These are phyloP conservation scores for Drosophila borealis DNA, from an alignment of 2,888 invertebrate genomes.

Conservation along the genomic window DNA sequence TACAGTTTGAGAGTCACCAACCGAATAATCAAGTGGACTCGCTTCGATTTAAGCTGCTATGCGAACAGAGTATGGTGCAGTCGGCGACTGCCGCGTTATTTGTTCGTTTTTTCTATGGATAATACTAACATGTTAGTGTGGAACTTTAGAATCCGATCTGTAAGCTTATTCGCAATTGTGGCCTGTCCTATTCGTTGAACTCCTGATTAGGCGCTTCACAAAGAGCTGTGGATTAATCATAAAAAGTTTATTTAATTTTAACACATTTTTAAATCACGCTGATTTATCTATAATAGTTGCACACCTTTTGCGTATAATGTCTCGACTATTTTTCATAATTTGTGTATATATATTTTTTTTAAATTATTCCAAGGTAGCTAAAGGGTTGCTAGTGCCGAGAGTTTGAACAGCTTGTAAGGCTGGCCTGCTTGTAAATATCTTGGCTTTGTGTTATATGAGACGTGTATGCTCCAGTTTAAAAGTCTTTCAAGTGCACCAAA, in stretches of 20 bases:
- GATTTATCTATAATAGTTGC: too few species aligned
- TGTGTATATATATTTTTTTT: neutral
- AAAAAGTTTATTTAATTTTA: neutral
- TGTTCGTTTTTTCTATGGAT: neutral
- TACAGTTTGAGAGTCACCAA: too few species aligned
- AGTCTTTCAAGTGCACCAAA: constrained; percentile 33
- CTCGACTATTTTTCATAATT: too few species aligned
- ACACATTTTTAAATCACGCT: too few species aligned
- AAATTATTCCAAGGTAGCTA: neutral
- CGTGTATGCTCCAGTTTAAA: constrained; percentile 43
- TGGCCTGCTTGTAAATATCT: constrained; percentile 12
- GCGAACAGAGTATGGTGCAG: too few species aligned
- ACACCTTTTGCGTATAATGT: too few species aligned
- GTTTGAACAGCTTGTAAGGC: too few species aligned
- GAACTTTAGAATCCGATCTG: neutral
- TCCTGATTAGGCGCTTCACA: neutral
- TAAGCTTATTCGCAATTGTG: neutral
- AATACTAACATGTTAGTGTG: neutral
- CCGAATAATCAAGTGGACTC: too few species aligned
- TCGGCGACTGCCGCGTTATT: too few species aligned
- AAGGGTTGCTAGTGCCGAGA: neutral
- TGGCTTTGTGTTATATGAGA: constrained; percentile 32
- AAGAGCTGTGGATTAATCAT: neutral
- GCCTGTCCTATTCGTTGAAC: neutral
- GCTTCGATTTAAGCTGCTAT: too few species aligned